phyloP scores from a whole-genome alignment of 1,140 invertebrate genomes.

The Epicauta chinensis region DNA sequence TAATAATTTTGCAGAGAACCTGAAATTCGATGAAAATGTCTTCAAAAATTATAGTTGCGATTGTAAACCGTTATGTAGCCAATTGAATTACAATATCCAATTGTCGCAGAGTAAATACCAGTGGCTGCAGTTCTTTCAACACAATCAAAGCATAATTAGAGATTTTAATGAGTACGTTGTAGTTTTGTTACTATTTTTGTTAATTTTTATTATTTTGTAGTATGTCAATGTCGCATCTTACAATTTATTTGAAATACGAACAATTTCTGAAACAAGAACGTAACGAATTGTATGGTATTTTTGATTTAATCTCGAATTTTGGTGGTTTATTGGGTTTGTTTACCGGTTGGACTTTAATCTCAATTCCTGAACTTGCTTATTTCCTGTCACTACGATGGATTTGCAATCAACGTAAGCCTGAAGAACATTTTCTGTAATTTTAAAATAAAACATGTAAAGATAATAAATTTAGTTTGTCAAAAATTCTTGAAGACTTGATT shows the following conservation, averaged over 20 bases:
- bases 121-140: conserved; percentile 14
- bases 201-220: no score
- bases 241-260: no score
- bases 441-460: no score
- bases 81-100: conserved; percentile 33
- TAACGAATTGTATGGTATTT: conserved; percentile 55
- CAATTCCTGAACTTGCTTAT: conserved; percentile 51
- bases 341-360: conserved; percentile 55
- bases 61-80: conserved; percentile 37
- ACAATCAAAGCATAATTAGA: no score
- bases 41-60: conserved; percentile 37
- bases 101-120: conserved; percentile 32
- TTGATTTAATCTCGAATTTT: conserved; percentile 59
- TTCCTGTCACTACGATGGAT: conserved; percentile 45
- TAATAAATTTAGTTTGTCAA: no score
- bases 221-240: no score
- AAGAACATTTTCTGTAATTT: no score
- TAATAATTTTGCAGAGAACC: background rate
- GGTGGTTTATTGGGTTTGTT: conserved; percentile 59
- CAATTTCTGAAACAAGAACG: conserved; percentile 31
- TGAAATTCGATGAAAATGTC: background rate
- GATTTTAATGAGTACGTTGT: no score
- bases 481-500: no score
- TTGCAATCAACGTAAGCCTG: no score
- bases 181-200: no score